These are phyloP conservation scores for Lucifuga dentata DNA, from an alignment of 2,113 vertebrate species.

Conservation along the genomic window DNA sequence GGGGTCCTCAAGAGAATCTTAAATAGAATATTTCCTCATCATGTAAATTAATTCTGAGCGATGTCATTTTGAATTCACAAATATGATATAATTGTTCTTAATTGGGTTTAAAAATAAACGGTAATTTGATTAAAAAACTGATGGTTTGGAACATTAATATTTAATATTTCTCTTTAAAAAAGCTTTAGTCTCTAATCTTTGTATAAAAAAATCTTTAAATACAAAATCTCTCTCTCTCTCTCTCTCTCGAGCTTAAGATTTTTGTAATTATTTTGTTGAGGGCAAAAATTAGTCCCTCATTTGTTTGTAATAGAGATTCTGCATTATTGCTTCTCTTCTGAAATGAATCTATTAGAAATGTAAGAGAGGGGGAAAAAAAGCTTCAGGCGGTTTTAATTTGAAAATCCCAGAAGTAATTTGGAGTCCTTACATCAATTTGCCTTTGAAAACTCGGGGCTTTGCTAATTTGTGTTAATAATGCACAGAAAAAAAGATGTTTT, in stretches of 20 bases:
- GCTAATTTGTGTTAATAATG: conserved; percentile 62
- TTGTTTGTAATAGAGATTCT: conserved; percentile 41
- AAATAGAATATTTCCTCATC: too few species aligned
- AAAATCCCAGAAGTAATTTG: conserved; percentile 59
- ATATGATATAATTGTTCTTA: too few species aligned
- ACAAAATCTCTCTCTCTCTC: background rate
- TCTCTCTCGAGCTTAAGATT: background rate
- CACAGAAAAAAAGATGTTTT: conserved; percentile 41
- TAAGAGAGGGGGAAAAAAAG: conserved; percentile 45
- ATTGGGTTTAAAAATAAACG: too few species aligned
- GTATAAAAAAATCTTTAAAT: too few species aligned
- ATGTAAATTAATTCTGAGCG: too few species aligned
- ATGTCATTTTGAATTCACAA: too few species aligned
- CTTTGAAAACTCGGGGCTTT: conserved; percentile 49
- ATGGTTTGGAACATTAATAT: too few species aligned
- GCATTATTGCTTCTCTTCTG: conserved; percentile 46
- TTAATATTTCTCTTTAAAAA: too few species aligned
- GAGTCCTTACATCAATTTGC: conserved; percentile 65
- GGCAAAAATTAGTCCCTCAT: conserved; percentile 49
- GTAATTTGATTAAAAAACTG: too few species aligned
- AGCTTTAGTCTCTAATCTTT: too few species aligned
- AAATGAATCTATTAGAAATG: conserved; percentile 69
- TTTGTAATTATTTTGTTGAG: conserved; percentile 45
- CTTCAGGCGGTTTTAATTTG: conserved; percentile 55
- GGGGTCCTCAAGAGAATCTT: too few species aligned